Evolutionary conservation across 2,113 vertebrate species (phyloP).

Genomic region (Halichoerus grypus): DNA sequence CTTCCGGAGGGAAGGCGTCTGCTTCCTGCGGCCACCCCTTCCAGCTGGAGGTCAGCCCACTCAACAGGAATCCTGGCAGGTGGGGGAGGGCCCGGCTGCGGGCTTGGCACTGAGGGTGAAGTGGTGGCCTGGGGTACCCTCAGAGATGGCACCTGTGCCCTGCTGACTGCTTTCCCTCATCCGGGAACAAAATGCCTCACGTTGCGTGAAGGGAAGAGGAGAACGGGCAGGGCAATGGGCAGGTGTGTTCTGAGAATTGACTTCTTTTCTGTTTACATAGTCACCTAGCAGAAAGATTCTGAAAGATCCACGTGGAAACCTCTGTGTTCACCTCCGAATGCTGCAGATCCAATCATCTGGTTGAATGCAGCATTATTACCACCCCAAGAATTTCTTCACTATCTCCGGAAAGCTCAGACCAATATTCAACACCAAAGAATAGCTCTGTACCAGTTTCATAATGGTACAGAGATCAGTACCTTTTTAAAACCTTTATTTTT

Average conservation of each 20-base stretch:
- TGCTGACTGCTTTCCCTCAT: background rate
- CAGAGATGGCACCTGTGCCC: accelerated
- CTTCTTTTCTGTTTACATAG: background rate
- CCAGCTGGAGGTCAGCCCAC: background rate
- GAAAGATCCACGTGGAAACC: background rate
- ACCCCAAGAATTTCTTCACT: background rate
- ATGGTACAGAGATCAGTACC: background rate
- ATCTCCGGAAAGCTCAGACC: background rate
- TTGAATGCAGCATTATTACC: too few species aligned
- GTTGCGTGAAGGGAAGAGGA: background rate
- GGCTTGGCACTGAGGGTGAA: accelerated
- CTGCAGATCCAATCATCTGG: background rate
- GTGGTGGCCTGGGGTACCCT: background rate
- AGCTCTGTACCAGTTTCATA: background rate
- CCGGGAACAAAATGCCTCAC: background rate
- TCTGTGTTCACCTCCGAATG: background rate
- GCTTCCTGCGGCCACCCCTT: background rate
- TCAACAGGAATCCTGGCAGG: background rate
- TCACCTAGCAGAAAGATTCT: background rate
- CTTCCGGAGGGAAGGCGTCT: background rate
- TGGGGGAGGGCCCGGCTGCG: background rate
- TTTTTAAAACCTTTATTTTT: background rate
- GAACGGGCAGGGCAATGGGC: background rate
- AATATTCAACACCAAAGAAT: too few species aligned
- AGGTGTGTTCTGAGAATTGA: background rate